Evolutionary conservation across 2,888 invertebrate species (phyloP), one percentile per base, ranked within the genome.

Genomic region (Scaptomyza caliginosa): DNA sequence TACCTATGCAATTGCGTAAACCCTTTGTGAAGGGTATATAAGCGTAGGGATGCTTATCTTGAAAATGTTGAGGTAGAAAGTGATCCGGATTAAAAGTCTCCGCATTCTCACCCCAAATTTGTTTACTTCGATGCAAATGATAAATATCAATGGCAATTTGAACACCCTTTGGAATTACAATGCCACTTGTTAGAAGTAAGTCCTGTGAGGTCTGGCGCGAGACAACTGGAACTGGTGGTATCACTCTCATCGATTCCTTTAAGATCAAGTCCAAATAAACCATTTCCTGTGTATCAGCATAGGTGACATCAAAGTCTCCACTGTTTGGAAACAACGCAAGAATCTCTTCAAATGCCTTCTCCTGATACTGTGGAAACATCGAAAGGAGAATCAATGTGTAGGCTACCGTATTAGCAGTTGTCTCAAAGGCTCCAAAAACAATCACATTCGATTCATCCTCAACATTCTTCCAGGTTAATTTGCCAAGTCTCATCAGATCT

Each of bases 21-120:
- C 91, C 91, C 52, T 90, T 90, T n/a, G 90, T 88, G 26, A 91
- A 91, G 2, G 91, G 91, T 60, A 91, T 88, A 59, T 77, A 91
- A 0, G 90, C 86, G 42, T 88, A 91, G 0, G 91, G 83, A 73
- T 91, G 91, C 11, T 88, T 89, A 11, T 66, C 83, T n/a, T 74
- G 78, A 42, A 89, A 68, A 59, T 90, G 86, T 5, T 87, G 77
- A 0, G 91, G 90, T 24, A 91, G 58, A 54, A 91, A 91, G 42
- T 91, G 81, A 6, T 91, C 90, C 0, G 91, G 91, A 80, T 91
- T 88, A 23, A 91, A 91, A 4, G 62, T 72, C 23, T 87, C 79
- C 4, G 91, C 90, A n/a, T 90, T 80, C 0, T 72, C 60, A 1
- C 91, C 91, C 91, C 91, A 91, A 54, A 90, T 86, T 17, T 83